Percentiles rank a stretch among this genome's conserved stretches.
These are phyloP conservation scores for Lacerta bilineata DNA, from an alignment of 2,797 vertebrate genomes.

Conservation along the genomic window DNA sequence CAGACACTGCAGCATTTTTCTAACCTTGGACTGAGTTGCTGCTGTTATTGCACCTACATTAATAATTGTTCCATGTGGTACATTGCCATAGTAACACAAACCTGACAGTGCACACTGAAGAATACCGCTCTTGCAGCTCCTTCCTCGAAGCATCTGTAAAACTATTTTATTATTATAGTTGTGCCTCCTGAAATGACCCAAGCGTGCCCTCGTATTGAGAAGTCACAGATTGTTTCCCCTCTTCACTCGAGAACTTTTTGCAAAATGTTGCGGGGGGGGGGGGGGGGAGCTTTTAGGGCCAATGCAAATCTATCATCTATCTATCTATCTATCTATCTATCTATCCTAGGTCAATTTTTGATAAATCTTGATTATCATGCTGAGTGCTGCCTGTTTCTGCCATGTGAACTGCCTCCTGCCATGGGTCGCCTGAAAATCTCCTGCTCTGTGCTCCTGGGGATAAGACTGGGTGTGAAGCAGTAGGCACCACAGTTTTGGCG, in stretches of 20 bases:
- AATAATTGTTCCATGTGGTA: neutral
- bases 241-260: neutral
- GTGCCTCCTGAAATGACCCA: neutral
- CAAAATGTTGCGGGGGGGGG: no score
- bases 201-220: slow-evolving; percentile 7
- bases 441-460: neutral
- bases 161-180: slow-evolving; percentile 23
- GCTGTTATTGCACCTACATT: neutral
- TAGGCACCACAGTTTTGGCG: neutral
- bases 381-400: neutral
- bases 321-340: no score
- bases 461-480: neutral
- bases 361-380: neutral
- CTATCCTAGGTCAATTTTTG: neutral
- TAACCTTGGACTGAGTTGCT: neutral
- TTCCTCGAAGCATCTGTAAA: slow-evolving; percentile 33
- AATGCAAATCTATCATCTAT: no score
- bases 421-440: neutral
- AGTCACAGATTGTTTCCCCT: neutral
- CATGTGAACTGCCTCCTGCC: neutral
- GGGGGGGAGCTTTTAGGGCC: no score
- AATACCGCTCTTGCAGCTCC: neutral
- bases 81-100: slow-evolving; percentile 47
- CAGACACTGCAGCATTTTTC: slow-evolving; percentile 14
- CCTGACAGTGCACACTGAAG: slow-evolving; percentile 6